These are phyloP conservation scores for Allolobophora icterica DNA, from an alignment of 2,888 invertebrate species.

Conservation along the genomic window DNA sequence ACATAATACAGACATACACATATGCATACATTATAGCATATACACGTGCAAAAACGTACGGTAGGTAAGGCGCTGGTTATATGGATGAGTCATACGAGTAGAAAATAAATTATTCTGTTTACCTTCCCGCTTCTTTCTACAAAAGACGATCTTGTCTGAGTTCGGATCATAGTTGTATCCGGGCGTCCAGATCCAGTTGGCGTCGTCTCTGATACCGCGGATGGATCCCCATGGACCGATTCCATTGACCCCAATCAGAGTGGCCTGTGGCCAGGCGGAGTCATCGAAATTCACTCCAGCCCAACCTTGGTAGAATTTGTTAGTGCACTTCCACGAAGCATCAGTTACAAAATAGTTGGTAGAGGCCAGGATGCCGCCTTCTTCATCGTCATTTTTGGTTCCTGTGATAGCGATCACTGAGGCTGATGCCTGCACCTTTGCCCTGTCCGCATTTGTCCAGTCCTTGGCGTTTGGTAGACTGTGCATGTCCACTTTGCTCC, in stretches of 20 bases:
- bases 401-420: background rate
- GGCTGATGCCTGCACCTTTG: background rate
- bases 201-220: background rate
- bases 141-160: background rate
- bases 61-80: too few relatives aligned
- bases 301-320: background rate
- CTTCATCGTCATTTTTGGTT: background rate
- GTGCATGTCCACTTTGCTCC: background rate
- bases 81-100: background rate
- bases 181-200: background rate
- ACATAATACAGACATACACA: background rate
- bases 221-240: background rate
- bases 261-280: background rate
- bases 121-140: background rate
- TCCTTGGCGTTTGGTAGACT: background rate
- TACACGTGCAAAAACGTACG: too few relatives aligned
- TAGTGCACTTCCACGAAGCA: slow-evolving; percentile 14
- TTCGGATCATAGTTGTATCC: background rate
- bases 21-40: too few relatives aligned
- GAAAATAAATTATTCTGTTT: background rate
- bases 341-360: background rate
- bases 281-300: background rate
- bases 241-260: background rate
- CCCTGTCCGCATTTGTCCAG: background rate
- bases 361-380: background rate